Conservation (phyloP, 2,888 invertebrate genomes). For the Agriopis marginaria region DNA sequence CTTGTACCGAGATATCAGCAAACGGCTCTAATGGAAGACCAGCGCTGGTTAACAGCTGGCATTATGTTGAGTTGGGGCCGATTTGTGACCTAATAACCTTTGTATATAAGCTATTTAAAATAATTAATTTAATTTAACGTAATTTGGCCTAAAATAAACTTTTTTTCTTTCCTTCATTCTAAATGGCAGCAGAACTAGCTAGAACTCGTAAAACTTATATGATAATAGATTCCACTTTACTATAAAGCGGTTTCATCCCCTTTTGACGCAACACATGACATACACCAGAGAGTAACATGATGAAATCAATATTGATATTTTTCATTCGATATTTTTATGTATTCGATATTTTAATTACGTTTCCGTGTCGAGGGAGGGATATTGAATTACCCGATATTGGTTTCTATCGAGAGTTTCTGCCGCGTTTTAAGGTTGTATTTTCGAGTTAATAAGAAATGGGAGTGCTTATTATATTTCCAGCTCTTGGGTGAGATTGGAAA, state of each 20-base stretch:
- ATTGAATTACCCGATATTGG: slow-evolving; percentile 38
- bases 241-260: slow-evolving; percentile 16
- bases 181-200: too few relatives aligned
- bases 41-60: too few relatives aligned
- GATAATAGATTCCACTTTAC: slow-evolving; percentile 1
- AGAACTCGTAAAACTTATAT: too few relatives aligned
- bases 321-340: slow-evolving; percentile 27
- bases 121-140: too few relatives aligned
- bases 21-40: too few relatives aligned
- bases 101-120: too few relatives aligned
- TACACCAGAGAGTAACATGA: slow-evolving; percentile 15
- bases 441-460: slow-evolving; percentile 23
- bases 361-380: slow-evolving; percentile 35
- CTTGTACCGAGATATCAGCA: too few relatives aligned
- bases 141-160: too few relatives aligned
- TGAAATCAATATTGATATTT: slow-evolving; percentile 18
- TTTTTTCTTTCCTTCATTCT: too few relatives aligned
- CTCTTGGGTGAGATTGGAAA: not conserved
- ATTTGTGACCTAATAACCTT: too few relatives aligned
- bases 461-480: slow-evolving; percentile 21
- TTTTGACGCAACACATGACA: slow-evolving; percentile 10
- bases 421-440: slow-evolving; percentile 16
- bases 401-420: slow-evolving; percentile 18
- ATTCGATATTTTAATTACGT: slow-evolving; percentile 39
- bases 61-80: too few relatives aligned